phyloP scores from a whole-genome alignment of 1,140 invertebrate genomes.

The Uloborus diversus region DNA sequence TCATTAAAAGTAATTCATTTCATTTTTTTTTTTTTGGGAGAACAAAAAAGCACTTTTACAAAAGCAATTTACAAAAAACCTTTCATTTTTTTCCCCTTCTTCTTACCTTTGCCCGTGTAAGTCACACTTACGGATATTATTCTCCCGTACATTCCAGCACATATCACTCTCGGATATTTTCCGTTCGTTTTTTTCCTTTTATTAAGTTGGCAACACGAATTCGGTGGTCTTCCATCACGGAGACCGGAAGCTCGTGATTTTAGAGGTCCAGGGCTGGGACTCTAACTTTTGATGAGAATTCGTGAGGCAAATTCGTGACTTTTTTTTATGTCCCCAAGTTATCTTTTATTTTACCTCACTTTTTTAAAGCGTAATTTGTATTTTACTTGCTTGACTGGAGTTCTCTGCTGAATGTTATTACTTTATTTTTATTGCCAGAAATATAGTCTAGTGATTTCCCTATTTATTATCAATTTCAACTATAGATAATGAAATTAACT shows the following conservation, averaged over 20 bases:
- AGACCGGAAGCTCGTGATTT: neutral
- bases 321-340: neutral
- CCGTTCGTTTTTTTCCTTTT: neutral
- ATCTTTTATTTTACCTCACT: neutral
- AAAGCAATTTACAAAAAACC: slow-evolving; percentile 38
- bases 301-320: slow-evolving; percentile 37
- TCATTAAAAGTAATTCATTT: too few species aligned
- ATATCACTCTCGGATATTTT: neutral
- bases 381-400: too few species aligned
- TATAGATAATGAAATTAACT: too few species aligned
- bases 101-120: neutral
- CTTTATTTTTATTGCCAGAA: too few species aligned
- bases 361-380: too few species aligned
- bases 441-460: too few species aligned
- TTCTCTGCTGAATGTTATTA: too few species aligned
- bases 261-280: slow-evolving; percentile 11
- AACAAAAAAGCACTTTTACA: neutral
- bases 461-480: too few species aligned
- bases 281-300: slow-evolving; percentile 31
- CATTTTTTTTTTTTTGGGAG: too few species aligned
- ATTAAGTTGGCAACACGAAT: slow-evolving; percentile 6
- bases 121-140: slow-evolving; percentile 19
- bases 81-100: neutral
- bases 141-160: neutral
- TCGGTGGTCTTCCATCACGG: slow-evolving; percentile 26